These are phyloP conservation scores for Antrozous pallidus DNA, from an alignment of 2,797 vertebrate species.

Conservation along the genomic window DNA sequence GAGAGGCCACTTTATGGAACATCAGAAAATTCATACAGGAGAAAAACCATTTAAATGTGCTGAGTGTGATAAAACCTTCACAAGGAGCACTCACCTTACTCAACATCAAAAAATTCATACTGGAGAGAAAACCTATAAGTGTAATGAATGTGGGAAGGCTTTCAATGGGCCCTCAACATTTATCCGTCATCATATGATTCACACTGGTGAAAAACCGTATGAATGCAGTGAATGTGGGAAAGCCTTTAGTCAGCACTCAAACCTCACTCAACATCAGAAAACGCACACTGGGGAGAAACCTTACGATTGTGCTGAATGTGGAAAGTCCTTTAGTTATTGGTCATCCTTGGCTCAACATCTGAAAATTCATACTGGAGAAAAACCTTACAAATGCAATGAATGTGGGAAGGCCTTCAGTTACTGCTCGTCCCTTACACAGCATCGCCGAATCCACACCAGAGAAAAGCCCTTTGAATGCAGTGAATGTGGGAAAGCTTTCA, in stretches of 20 bases:
- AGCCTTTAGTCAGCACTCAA: constrained; percentile 74
- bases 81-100: constrained; percentile 74
- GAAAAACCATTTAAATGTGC: constrained; percentile 75
- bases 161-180: constrained; percentile 72
- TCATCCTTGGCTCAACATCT: constrained; percentile 78
- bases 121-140: constrained; percentile 76
- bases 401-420: constrained; percentile 81
- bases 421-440: constrained; percentile 76
- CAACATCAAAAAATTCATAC: constrained; percentile 78
- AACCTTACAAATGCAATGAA: constrained; percentile 77
- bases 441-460: constrained; percentile 79
- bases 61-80: constrained; percentile 74
- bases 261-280: constrained; percentile 74
- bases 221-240: constrained; percentile 72
- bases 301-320: constrained; percentile 77
- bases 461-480: constrained; percentile 77
- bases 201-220: constrained; percentile 74
- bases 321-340: constrained; percentile 78
- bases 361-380: constrained; percentile 80
- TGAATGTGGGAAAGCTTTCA: constrained; percentile 79
- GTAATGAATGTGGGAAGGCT: constrained; percentile 74
- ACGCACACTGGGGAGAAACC: constrained; percentile 77
- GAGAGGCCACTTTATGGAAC: constrained; percentile 74
- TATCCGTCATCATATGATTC: constrained; percentile 74
- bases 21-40: constrained; percentile 76